Evolutionary conservation across 2,113 vertebrate genomes (phyloP), one percentile per base, ranked within the genome.

Genomic region (Saguinus imperator): DNA sequence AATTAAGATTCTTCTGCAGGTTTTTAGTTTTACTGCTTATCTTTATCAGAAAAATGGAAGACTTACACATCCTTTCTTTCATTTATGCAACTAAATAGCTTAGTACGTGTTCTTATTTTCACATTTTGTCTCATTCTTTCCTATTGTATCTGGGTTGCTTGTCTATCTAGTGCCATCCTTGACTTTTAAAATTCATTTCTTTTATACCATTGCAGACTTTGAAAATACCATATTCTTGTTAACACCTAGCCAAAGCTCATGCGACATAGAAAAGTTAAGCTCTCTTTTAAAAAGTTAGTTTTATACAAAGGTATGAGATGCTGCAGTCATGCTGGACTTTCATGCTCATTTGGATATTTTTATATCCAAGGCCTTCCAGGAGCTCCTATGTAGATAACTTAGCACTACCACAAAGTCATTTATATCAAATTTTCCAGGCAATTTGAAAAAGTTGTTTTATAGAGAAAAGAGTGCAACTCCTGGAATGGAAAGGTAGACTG

Each of bases 311-410:
- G 9, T 5, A 25, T 16, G 5, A 3, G 29, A 45, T 4, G 20
- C 18, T n/a, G 8, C 17, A 2, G 1, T 18, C 3, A 1, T 52
- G 1, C 2, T 23, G 48, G 16, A 3, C 12, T 23, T 64, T 76
- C 7, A 29, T 35, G 25, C 35, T 77, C 17, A 76, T 55, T 37
- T 45, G 37, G 20, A 27, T 21, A 11, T 29, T 48, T 72, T 72
- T 27, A 20, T 45, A 25, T 57, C 29, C 20, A 40, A 52, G 27
- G 8, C 3, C 32, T 66, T 85, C 8, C 40, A 75, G 18, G 29
- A 29, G 8, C 9, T 21, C 4, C 7, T 29, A 20, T 29, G 23
- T n/a, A 84, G 17, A 73, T 13, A 57, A 45, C 1, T 61, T n/a
- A 61, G 5, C 45, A 40, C 16, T 55, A 80, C 6, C 25, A 40